Evolutionary conservation across 2,888 invertebrate genomes (phyloP).

Genomic region (Eristalis intricaria): DNA sequence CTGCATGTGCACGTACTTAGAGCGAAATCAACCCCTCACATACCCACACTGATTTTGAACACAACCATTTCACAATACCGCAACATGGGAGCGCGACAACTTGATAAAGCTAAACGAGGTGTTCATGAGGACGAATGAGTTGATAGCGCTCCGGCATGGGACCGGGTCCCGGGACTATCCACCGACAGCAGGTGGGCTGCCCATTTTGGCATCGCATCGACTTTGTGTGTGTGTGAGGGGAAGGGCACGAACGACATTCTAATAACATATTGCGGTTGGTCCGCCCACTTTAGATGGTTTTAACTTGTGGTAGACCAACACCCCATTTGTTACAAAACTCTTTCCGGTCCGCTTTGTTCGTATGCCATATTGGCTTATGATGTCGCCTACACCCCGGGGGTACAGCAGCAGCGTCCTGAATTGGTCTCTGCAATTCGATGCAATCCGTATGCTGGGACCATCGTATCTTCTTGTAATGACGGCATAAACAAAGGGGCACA

Average conservation of each 20-base stretch:
- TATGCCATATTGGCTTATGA: constrained; percentile 65
- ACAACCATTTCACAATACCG: constrained; percentile 66
- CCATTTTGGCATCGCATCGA: constrained; percentile 49
- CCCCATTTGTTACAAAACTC: constrained; percentile 62
- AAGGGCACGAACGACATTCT: constrained; percentile 45
- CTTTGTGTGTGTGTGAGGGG: neutral
- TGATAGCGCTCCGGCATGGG: constrained; percentile 13
- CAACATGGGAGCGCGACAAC: constrained; percentile 68
- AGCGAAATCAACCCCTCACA: neutral
- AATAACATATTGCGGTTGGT: constrained; percentile 67
- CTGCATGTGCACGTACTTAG: neutral
- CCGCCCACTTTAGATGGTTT: constrained; percentile 66
- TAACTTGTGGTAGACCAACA: constrained; percentile 62
- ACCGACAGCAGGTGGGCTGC: constrained; percentile 35
- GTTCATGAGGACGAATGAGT: constrained; percentile 61
- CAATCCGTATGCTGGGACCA: constrained; percentile 31
- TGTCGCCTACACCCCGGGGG: constrained; percentile 36
- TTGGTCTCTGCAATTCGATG: constrained; percentile 4
- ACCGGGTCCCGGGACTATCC: neutral
- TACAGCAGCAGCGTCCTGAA: constrained; percentile 13
- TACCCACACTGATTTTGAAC: constrained; percentile 28
- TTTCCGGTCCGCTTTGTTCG: constrained; percentile 53
- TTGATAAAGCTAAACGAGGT: constrained; percentile 63
- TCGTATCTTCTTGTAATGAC: constrained; percentile 60
- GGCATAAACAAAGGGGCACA: constrained; percentile 43